Conservation (phyloP, 2,888 invertebrate genomes). For the Melangyna quadrimaculata region DNA sequence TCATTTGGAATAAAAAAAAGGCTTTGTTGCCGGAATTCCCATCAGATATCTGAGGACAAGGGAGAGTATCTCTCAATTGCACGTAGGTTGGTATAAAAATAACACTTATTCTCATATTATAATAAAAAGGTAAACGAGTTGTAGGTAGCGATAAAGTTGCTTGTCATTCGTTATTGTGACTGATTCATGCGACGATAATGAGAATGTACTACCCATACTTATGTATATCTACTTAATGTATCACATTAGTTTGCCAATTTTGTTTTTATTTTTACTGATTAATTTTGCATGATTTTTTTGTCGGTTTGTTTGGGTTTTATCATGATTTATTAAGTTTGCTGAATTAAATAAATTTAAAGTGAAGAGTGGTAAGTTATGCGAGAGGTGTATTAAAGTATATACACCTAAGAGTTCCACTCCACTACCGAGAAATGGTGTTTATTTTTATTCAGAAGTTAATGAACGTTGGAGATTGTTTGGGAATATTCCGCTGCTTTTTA, state of each 20-base stretch:
- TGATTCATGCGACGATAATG: constrained; percentile 13
- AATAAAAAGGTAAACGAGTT: not conserved
- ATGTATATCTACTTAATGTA: too few relatives aligned
- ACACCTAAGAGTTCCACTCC: not conserved
- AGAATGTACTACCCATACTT: too few relatives aligned
- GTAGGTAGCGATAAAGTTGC: not conserved
- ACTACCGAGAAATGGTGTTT: not conserved
- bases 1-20: not conserved
- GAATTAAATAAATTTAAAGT: not conserved
- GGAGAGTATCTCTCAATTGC: not conserved
- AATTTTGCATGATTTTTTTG: not conserved
- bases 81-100: constrained; percentile 10
- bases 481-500: constrained; percentile 8
- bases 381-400: not conserved
- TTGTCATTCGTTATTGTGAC: constrained; percentile 17
- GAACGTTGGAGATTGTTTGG: not conserved
- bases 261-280: not conserved
- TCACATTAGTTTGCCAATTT: constrained; percentile 33
- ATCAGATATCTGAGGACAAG: not conserved
- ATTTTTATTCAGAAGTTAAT: not conserved
- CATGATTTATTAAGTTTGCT: not conserved
- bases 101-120: not conserved
- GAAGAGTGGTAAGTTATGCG: not conserved
- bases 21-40: not conserved
- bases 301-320: constrained; percentile 24